A percentile compares a stretch with the other conserved stretches of the same genome.
Evolutionary conservation across 2,888 invertebrate species (phyloP).

Genomic region (Eumacrocentrus americanus): DNA sequence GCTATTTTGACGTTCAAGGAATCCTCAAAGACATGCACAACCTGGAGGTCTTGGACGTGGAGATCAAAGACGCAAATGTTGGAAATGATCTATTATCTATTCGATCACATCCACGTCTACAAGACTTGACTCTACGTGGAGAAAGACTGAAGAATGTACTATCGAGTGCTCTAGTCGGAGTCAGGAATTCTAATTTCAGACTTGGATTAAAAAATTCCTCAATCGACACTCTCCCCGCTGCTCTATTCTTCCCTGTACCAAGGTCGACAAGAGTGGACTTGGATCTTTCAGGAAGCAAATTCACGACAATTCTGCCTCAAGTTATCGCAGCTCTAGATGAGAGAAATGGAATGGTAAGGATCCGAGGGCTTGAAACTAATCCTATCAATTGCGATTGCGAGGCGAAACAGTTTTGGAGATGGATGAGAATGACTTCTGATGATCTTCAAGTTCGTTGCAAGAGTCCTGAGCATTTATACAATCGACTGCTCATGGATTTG

Average conservation of each 20-base stretch:
- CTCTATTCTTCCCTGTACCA: conserved; percentile 85
- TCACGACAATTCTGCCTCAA: conserved; percentile 78
- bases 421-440: conserved; percentile 67
- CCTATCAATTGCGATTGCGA: conserved; percentile 88
- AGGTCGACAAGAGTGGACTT: conserved; percentile 81
- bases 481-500: conserved; percentile 74
- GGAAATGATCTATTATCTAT: conserved; percentile 83
- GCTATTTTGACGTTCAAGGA: conserved; percentile 86
- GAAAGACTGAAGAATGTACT: conserved; percentile 77
- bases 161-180: conserved; percentile 82
- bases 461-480: conserved; percentile 73
- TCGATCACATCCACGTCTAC: conserved; percentile 78
- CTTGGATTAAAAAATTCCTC: conserved; percentile 85
- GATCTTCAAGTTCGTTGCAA: conserved; percentile 70
- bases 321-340: conserved; percentile 82
- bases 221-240: conserved; percentile 77
- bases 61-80: conserved; percentile 82
- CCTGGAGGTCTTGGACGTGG: conserved; percentile 79
- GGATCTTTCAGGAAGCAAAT: conserved; percentile 79
- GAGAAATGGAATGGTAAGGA: conserved; percentile 74
- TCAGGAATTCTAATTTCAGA: conserved; percentile 74
- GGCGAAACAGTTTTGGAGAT: conserved; percentile 77
- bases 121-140: conserved; percentile 77
- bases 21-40: conserved; percentile 77
- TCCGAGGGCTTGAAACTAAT: conserved; percentile 78